phyloP scores from a whole-genome alignment of 2,888 invertebrate species.

The Eristalis intricaria region DNA sequence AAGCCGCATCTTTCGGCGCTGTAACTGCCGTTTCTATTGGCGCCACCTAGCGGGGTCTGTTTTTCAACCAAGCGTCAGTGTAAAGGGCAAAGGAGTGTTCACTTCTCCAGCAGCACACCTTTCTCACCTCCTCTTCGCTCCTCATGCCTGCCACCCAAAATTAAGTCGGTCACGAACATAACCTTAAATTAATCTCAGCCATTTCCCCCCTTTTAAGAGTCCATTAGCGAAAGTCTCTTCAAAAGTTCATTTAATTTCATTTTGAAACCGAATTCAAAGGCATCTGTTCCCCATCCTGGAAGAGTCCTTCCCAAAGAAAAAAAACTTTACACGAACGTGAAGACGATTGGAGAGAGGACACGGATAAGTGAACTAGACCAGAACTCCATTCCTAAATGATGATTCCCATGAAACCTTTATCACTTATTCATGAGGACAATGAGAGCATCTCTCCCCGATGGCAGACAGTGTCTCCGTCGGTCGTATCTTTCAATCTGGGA shows the following conservation, averaged over 20 bases:
- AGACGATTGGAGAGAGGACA: not conserved
- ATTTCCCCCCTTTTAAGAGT: not conserved
- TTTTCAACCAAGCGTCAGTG: too few species aligned
- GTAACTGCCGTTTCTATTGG: too few species aligned
- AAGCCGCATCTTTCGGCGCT: too few species aligned
- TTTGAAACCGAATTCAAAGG: not conserved
- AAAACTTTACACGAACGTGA: not conserved
- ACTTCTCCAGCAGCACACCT: too few species aligned
- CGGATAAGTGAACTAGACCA: not conserved
- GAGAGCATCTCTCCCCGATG: not conserved
- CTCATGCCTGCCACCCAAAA: not conserved
- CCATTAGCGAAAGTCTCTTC: not conserved
- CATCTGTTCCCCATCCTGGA: not conserved
- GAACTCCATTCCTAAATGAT: conserved; percentile 10
- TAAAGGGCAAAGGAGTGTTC: too few species aligned
- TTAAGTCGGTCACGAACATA: not conserved
- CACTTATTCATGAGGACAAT: conserved; percentile 28
- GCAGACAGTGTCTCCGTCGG: conserved; percentile 1
- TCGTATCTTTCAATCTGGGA: not conserved
- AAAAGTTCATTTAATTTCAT: not conserved
- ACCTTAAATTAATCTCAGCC: not conserved
- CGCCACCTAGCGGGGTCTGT: too few species aligned
- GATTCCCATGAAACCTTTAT: conserved; percentile 25
- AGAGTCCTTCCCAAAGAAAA: not conserved
- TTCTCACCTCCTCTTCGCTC: not conserved